Evolutionary conservation across 2,888 invertebrate genomes (phyloP).

Genomic region (Bruchidius siliquastri): DNA sequence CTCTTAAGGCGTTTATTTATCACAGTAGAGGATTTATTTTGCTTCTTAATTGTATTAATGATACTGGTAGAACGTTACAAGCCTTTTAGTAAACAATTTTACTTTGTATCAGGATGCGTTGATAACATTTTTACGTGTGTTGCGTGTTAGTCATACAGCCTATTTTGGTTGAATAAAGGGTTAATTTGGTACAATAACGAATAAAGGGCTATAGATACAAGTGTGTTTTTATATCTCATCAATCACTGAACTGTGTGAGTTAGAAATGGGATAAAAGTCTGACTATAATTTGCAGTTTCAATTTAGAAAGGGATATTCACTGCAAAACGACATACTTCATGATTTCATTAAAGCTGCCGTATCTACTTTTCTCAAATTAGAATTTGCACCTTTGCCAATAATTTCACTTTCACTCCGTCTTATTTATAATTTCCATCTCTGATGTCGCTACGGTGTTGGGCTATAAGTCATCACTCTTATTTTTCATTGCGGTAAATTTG

Average conservation of each 20-base stretch:
- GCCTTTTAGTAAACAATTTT: neutral
- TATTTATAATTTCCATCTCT: neutral
- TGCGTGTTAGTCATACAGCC: no score
- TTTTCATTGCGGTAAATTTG: neutral
- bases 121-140: no score
- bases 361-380: neutral
- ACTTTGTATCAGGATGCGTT: no score
- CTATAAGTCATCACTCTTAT: neutral
- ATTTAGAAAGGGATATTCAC: no score
- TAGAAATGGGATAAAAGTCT: no score
- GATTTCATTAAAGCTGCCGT: neutral
- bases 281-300: no score
- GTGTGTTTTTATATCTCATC: no score
- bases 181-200: no score
- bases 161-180: no score
- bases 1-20: conserved; percentile 13
- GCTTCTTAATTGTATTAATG: neutral
- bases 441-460: neutral
- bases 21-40: conserved; percentile 4
- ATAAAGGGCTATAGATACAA: no score
- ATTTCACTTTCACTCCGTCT: neutral
- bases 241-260: no score
- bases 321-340: neutral
- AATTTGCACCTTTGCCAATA: neutral
- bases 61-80: neutral